These are phyloP conservation scores for Caenorhabditis wallacei DNA, from an alignment of 2,888 invertebrate genomes.

Conservation along the genomic window DNA sequence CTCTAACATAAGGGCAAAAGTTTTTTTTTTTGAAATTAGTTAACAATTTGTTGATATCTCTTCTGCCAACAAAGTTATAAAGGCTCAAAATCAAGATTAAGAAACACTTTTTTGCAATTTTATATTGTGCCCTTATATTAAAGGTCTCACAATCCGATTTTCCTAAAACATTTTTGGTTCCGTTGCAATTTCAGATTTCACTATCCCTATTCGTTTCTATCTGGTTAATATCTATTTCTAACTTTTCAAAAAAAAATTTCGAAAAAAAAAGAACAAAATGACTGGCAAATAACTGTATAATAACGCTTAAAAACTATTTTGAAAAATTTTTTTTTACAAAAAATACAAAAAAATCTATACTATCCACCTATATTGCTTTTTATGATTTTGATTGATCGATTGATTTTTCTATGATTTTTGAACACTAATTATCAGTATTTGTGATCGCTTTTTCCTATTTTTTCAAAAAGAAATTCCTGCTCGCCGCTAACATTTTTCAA, in stretches of 20 bases:
- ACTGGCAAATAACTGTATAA: no score
- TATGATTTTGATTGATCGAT: slow-evolving; percentile 13
- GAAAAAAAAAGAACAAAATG: neutral
- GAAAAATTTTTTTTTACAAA: no score
- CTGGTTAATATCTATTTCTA: slow-evolving; percentile 18
- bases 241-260: neutral
- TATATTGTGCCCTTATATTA: no score
- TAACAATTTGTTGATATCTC: no score
- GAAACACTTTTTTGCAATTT: no score
- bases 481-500: slow-evolving; percentile 11
- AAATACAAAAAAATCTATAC: slow-evolving; percentile 7
- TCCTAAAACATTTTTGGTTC: slow-evolving; percentile 15
- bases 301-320: no score
- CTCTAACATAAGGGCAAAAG: neutral
- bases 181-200: slow-evolving; percentile 53
- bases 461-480: slow-evolving; percentile 23
- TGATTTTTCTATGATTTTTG: slow-evolving; percentile 9
- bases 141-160: no score
- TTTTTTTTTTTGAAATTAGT: no score
- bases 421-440: neutral
- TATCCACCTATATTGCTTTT: slow-evolving; percentile 19
- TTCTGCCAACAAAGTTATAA: no score
- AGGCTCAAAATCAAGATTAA: no score
- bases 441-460: neutral
- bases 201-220: slow-evolving; percentile 51